phyloP scores from a whole-genome alignment of 2,797 vertebrate species.

The Ataeniobius toweri region DNA sequence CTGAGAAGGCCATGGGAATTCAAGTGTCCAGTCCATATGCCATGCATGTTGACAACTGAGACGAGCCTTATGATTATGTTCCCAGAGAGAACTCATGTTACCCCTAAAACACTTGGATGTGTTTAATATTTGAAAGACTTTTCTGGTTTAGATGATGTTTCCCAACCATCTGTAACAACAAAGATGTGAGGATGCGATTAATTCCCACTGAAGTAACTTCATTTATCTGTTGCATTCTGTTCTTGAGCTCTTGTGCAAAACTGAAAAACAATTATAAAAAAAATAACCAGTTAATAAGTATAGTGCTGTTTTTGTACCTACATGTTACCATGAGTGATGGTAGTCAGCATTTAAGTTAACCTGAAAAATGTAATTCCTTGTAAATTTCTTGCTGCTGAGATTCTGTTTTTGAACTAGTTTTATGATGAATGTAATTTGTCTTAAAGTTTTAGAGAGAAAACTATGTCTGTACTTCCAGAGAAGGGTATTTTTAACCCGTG shows the following conservation, averaged over 20 bases:
- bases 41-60: too few relatives aligned
- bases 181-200: not conserved
- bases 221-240: not conserved
- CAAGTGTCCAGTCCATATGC: not conserved
- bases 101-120: too few relatives aligned
- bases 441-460: constrained; percentile 45
- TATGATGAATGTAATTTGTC: constrained; percentile 37
- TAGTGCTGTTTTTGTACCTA: not conserved
- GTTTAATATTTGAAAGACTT: too few relatives aligned
- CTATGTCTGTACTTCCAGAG: constrained; percentile 55
- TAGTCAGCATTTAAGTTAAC: not conserved
- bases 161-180: not conserved
- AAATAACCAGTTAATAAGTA: not conserved
- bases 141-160: not conserved
- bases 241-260: not conserved
- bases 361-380: constrained; percentile 3
- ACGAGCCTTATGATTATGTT: too few relatives aligned
- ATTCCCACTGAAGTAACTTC: not conserved
- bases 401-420: constrained; percentile 22
- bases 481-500: constrained; percentile 69
- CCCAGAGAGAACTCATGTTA: too few relatives aligned
- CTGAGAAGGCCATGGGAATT: not conserved
- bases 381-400: not conserved
- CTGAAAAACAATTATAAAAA: not conserved
- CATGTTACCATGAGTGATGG: not conserved